Base-by-base conservation (phyloP, 2,113 vertebrate genomes). In the Aplodontia rufa region DNA sequence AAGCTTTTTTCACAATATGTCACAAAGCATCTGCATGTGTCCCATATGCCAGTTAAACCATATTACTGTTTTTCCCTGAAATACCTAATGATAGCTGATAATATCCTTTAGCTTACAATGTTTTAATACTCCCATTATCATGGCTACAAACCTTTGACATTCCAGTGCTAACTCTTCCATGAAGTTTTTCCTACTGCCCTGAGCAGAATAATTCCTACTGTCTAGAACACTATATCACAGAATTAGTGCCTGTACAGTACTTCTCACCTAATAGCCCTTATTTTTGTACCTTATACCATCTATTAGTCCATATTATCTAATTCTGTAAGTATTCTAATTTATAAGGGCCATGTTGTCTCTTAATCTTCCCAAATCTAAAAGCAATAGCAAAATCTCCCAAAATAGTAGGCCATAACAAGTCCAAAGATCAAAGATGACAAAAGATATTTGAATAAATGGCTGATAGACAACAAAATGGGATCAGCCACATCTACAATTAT, bases 361-460 rank as follows among this genome's bases (percentile, higher is more conserved):
- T 83, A 80, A 89, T 79, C 93, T 82, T 83, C 62, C 62, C 82
- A 79, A 94, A 62, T 86, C 19, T 40, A 74, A 87, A 90, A 76
- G 40, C 47, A 90, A 66, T 22, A 64, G 1, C 8, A 45, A 72
- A 78, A 87, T 6, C 22, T 83, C 24, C 58, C 64, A 60, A 87
- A 81, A 88, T 20, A 47, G 40, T 74, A 91, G 3, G 5, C 40
- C 37, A 47, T 69, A 69, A 91, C 8, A 91, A 12, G 47, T 62
- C 32, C 72, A 93, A 91, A 79, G 28, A 74, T 82, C 8, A 92
- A 92, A 87, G 55, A 96, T 90, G 71, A 80, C 30, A 72, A 93
- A 74, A 40, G 64, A 87, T 58, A 78, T 13, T 42, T 93, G 51
- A 93, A 85, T 84, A 74, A 91, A 85, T n/a, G 5, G 30, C 16